Conservation (phyloP, 2,888 invertebrate genomes). For the Perithous albicinctus region DNA sequence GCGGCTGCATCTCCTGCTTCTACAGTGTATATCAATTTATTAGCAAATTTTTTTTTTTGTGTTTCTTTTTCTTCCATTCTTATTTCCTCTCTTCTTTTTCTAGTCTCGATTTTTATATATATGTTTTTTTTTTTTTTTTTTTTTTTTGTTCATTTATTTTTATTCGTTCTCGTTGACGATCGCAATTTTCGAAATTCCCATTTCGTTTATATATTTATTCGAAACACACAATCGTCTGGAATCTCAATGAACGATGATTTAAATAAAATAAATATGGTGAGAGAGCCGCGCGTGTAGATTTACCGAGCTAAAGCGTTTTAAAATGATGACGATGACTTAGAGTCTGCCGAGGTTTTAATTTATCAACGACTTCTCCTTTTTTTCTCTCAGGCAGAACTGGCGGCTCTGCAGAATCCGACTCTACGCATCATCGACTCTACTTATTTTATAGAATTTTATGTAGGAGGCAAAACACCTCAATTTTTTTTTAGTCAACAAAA, state of each 20-base stretch:
- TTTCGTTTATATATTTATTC: not conserved
- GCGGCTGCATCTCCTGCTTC: conserved; percentile 87
- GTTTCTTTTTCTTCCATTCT: conserved; percentile 5
- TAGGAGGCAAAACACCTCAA: too few species aligned
- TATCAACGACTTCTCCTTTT: too few species aligned
- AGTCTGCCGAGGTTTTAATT: conserved; percentile 37
- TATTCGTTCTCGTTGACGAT: not conserved
- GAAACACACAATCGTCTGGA: not conserved
- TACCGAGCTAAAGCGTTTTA: conserved; percentile 57
- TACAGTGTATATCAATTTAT: conserved; percentile 78
- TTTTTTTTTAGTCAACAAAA: too few species aligned
- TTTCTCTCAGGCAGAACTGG: too few species aligned
- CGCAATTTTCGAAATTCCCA: not conserved
- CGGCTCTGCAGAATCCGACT: too few species aligned
- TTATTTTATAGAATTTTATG: too few species aligned
- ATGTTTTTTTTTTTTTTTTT: too few species aligned
- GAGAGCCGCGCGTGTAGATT: conserved; percentile 35
- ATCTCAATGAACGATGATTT: conserved; percentile 9
- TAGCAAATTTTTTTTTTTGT: conserved; percentile 33
- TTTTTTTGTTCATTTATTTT: conserved; percentile 11
- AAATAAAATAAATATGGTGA: conserved; percentile 19
- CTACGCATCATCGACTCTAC: too few species aligned
- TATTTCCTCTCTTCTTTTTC: conserved; percentile 4
- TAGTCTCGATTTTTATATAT: not conserved
- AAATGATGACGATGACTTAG: conserved; percentile 52